Base-by-base conservation (phyloP, 35 echinoderm and acorn worm species). In the Stichopus chloronotus region DNA sequence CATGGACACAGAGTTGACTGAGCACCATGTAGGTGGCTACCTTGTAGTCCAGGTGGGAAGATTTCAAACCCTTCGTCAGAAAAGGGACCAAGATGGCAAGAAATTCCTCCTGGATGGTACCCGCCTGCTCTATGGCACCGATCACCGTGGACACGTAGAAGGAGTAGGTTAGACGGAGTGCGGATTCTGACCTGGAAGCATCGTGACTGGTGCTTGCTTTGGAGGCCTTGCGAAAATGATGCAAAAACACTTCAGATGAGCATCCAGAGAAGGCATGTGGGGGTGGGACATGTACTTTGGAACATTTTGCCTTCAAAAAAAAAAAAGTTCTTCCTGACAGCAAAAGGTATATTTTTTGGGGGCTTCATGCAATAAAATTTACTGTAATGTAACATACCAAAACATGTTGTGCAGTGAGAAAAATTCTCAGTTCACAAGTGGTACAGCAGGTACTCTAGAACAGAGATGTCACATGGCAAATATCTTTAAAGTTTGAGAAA, bases 101-200 rank as follows among this genome's bases (percentile, higher is more conserved):
- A 52, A 96, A 93, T 6, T 93, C 88, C 76, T 99, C 97, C 43
- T 90, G 84, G 4, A 99, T 72, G 54, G 80, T 23, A 23, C 25
- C 72, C 6, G 90, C 58, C 5, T 90, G 58, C 58, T 96, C 95
- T 43, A 98, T 95, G 13, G 95, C 90, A 16, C 95, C 95, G 55
- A 99, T 94, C 6, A 99, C 52, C 7, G 97, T 96, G 20, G 97
- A 93, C 2, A 91, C 92, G 59, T 99, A 99, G 90, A 99, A 99
- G 21, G 93, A 92, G 58, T 95, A 88, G 5, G 93, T 78, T 52
- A 95, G 88, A 19, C 95, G 92, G 25, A 99, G 85, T 21, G 92
- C 25, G 17, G 87, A 76, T 0, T 94, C 86, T 17, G 90, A 63
- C 43, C 87, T 58, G 3, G 90, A 12, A 3, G 72, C 5, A 53